Conservation (phyloP, 1,140 invertebrate genomes). For the Drosophila kohkoa region DNA sequence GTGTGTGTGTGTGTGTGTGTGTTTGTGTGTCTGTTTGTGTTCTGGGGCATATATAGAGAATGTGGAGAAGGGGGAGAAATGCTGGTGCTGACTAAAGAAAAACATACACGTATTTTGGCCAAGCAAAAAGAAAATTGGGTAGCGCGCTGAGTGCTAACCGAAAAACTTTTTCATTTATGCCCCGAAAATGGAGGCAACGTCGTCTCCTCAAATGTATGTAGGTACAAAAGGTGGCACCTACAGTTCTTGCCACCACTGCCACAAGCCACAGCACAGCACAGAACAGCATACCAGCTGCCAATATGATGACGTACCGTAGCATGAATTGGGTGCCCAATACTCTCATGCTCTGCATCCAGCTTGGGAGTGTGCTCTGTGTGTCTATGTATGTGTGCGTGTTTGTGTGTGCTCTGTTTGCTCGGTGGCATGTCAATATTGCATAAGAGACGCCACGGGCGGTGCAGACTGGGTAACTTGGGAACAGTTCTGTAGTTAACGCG, state of each 20-base stretch:
- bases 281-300: constrained; percentile 18
- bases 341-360: constrained; percentile 18
- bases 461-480: constrained; percentile 26
- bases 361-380: neutral
- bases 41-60: too few species aligned
- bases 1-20: too few species aligned
- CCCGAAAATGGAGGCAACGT: constrained; percentile 42
- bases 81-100: constrained; percentile 73
- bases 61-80: neutral
- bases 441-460: constrained; percentile 75
- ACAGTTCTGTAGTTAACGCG: constrained; percentile 75
- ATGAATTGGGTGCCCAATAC: constrained; percentile 13
- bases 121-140: constrained; percentile 80
- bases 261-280: neutral
- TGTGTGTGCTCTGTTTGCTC: constrained; percentile 54
- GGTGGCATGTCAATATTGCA: constrained; percentile 76
- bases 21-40: neutral
- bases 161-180: constrained; percentile 81
- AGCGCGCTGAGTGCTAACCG: constrained; percentile 76
- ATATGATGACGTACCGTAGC: constrained; percentile 39
- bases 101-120: constrained; percentile 80
- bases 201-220: neutral
- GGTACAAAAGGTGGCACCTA: constrained; percentile 51
- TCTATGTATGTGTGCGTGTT: constrained; percentile 1
- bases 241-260: constrained; percentile 16